Conservation (phyloP, 2,113 vertebrate species). For the Xenopus laevis region DNA sequence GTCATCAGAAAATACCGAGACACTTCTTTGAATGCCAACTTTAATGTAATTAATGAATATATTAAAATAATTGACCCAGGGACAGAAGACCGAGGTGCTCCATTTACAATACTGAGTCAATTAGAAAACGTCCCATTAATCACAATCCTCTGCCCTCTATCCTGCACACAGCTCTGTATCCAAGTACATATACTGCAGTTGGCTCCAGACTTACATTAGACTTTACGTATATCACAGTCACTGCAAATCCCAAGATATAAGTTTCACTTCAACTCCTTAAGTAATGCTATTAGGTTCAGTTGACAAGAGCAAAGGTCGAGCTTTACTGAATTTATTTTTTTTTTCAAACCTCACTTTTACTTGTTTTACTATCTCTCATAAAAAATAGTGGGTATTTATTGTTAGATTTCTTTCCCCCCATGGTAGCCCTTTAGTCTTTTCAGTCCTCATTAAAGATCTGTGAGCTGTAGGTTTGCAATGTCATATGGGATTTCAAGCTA, state of each 20-base stretch:
- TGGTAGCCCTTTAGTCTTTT: too few relatives aligned
- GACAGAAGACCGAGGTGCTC: too few relatives aligned
- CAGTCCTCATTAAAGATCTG: too few relatives aligned
- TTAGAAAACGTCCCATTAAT: neutral
- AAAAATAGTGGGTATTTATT: too few relatives aligned
- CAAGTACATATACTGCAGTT: neutral
- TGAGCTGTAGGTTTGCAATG: too few relatives aligned
- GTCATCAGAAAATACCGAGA: neutral
- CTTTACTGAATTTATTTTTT: too few relatives aligned
- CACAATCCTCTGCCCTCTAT: neutral
- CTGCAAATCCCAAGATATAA: neutral
- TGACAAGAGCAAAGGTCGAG: neutral
- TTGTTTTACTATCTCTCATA: too few relatives aligned
- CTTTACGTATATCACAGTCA: neutral
- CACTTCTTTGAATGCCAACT: neutral
- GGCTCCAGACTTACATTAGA: neutral
- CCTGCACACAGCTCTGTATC: neutral
- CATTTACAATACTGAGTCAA: neutral
- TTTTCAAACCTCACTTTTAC: too few relatives aligned
- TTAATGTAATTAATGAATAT: neutral
- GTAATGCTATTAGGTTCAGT: neutral
- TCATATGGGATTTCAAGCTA: too few relatives aligned
- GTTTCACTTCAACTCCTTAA: neutral
- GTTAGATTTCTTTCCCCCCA: too few relatives aligned
- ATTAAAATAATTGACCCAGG: neutral